Evolutionary conservation across 2,888 invertebrate species (phyloP), one percentile per base, ranked within the genome.

Genomic region (Trachelus iudaicus): DNA sequence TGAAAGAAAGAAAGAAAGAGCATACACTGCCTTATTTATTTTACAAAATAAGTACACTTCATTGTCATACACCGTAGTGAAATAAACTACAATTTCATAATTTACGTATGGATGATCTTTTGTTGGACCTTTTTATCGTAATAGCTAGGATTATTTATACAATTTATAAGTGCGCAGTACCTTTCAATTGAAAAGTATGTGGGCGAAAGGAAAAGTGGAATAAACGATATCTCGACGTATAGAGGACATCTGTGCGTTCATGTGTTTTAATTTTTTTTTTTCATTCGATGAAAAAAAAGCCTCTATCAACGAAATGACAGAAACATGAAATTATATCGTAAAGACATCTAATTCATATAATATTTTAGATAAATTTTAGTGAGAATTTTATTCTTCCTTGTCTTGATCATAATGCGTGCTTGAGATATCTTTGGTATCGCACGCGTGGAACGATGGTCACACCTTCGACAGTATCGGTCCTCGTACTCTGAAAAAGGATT

Each of bases 21-120:
- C 85, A 87, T 88, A 87, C 90, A 90, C 90, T 90, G 91, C 90
- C 90, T 91, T 90, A 90, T 90, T 90, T 90, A 90, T 90, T 90
- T 90, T 89, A 89, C 86, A 84, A 84, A 81, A 87, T 89, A 89
- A 85, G 86, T 87, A 87, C 85, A 87, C 83, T 87, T 87, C 86
- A 88, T 88, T 88, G 85, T 89, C 89, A 88, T 87, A 87, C 83
- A 88, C 82, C 84, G 84, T 87, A 88, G 85, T 81, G 83, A 85
- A 90, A 88, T 90, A 89, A 90, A 90, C 81, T 82, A 82, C 83
- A 87, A 83, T 87, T 89, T 89, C 86, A 80, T 87, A 88, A 87
- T 80, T 83, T 83, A 83, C 76, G 75, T 31, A 23, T 23, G 23
- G 23, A 56, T 23, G 9, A 56, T 56, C 56, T 56, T 56, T 56